Evolutionary conservation across 1,140 invertebrate genomes (phyloP).

Genomic region (Nylanderia fulva): DNA sequence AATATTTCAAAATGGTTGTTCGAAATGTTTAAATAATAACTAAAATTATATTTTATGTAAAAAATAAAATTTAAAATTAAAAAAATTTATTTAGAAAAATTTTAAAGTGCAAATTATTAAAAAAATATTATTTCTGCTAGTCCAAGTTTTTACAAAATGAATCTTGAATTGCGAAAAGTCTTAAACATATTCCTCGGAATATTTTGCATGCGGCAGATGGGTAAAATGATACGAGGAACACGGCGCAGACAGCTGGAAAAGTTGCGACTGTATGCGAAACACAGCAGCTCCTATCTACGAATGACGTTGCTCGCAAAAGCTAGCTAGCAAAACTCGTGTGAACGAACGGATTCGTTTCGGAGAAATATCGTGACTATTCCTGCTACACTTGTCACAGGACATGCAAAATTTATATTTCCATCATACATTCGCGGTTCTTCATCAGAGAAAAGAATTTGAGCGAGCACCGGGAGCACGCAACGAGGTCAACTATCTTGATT

Average conservation of each 20-base stretch:
- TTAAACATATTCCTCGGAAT: conserved; percentile 17
- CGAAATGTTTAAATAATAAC: neutral
- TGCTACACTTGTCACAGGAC: conserved; percentile 10
- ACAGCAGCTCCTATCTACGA: conserved; percentile 22
- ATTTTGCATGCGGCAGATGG: conserved; percentile 9
- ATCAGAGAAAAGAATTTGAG: conserved; percentile 20
- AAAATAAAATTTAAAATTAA: neutral
- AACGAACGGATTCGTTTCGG: conserved; percentile 41
- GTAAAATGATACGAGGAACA: conserved; percentile 44
- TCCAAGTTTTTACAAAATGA: neutral
- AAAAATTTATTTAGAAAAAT: neutral
- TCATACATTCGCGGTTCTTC: conserved; percentile 33
- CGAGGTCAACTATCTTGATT: conserved; percentile 12
- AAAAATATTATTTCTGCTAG: neutral
- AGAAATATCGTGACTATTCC: conserved; percentile 50
- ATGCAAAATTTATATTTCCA: conserved; percentile 48
- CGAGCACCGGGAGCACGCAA: conserved; percentile 13
- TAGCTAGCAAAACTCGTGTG: conserved; percentile 51
- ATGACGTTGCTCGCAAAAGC: conserved; percentile 42
- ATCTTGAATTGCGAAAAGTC: conserved; percentile 7
- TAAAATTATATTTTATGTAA: too few species aligned
- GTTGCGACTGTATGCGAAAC: conserved; percentile 43
- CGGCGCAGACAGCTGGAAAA: conserved; percentile 43
- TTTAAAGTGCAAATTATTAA: neutral
- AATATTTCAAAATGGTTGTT: neutral